Evolutionary conservation across 2,113 vertebrate genomes (phyloP).

Genomic region (Corynorhinus townsendii): DNA sequence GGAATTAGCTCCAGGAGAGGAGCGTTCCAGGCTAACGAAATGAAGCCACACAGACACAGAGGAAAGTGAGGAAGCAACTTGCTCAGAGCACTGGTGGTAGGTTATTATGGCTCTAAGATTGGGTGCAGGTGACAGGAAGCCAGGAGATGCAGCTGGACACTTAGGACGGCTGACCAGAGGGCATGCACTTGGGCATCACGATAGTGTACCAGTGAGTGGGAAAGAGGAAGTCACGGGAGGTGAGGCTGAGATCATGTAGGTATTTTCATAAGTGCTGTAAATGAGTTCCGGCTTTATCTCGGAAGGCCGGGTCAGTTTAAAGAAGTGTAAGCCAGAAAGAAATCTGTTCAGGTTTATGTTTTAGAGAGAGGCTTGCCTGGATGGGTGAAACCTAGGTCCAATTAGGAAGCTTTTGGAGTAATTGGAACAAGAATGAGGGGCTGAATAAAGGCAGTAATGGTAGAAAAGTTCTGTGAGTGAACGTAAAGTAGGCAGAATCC

Average conservation of each 20-base stretch:
- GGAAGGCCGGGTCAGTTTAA: background rate
- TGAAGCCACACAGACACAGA: background rate
- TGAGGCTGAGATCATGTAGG: background rate
- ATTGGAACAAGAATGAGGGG: background rate
- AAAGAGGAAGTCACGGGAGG: background rate
- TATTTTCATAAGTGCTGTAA: background rate
- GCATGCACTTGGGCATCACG: background rate
- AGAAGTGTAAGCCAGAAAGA: background rate
- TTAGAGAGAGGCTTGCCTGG: background rate
- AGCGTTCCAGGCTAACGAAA: background rate
- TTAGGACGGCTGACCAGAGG: background rate
- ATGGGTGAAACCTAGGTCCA: background rate
- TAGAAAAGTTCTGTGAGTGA: background rate
- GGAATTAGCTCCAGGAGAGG: background rate
- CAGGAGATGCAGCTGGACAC: background rate
- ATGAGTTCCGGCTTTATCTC: constrained; percentile 9
- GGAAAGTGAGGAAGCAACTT: background rate
- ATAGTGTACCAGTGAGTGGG: background rate
- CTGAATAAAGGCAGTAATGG: background rate
- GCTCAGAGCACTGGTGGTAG: background rate
- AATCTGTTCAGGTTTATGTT: background rate
- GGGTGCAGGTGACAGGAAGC: background rate
- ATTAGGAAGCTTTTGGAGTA: background rate
- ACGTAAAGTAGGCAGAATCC: background rate
- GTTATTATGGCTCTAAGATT: background rate